These are phyloP conservation scores for Dolomedes plantarius DNA, from an alignment of 2,888 invertebrate species.

Conservation along the genomic window DNA sequence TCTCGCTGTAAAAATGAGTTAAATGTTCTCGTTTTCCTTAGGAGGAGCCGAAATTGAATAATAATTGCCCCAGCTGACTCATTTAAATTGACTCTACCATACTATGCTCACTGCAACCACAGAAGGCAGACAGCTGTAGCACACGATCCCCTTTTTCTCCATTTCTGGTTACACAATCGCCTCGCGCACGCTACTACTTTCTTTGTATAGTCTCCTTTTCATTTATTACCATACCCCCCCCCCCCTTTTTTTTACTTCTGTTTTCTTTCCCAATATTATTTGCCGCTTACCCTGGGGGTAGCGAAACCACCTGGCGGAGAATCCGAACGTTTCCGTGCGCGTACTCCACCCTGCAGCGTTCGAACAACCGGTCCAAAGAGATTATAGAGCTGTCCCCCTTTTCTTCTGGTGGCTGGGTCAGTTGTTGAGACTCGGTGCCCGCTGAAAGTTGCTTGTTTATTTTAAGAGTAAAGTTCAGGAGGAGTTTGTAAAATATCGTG, in stretches of 20 bases:
- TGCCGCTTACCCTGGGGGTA: constrained; percentile 28
- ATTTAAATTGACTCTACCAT: no score
- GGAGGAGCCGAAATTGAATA: no score
- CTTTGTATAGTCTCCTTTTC: constrained; percentile 7
- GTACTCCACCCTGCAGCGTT: neutral
- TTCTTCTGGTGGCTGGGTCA: constrained; percentile 11
- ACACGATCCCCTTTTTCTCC: constrained; percentile 25
- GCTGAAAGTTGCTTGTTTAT: neutral
- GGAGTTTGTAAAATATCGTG: no score
- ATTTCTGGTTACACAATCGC: constrained; percentile 47
- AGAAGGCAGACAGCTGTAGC: constrained; percentile 56
- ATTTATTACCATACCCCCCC: constrained; percentile 12
- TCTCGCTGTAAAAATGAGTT: no score
- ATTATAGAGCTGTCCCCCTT: constrained; percentile 1
- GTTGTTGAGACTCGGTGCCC: neutral
- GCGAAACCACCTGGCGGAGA: constrained; percentile 54
- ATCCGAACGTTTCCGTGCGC: constrained; percentile 12
- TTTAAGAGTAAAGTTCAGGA: no score
- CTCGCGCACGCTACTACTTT: constrained; percentile 20
- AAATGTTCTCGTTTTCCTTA: no score
- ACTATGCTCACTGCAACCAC: neutral
- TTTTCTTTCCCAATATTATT: constrained; percentile 14
- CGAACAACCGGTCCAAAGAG: constrained; percentile 28
- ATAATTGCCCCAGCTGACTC: no score
- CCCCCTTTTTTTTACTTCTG: neutral